A percentile compares a stretch with the other conserved stretches of the same genome.
These are phyloP conservation scores for Sweltsa coloradensis DNA, from an alignment of 1,140 invertebrate genomes.

Conservation along the genomic window DNA sequence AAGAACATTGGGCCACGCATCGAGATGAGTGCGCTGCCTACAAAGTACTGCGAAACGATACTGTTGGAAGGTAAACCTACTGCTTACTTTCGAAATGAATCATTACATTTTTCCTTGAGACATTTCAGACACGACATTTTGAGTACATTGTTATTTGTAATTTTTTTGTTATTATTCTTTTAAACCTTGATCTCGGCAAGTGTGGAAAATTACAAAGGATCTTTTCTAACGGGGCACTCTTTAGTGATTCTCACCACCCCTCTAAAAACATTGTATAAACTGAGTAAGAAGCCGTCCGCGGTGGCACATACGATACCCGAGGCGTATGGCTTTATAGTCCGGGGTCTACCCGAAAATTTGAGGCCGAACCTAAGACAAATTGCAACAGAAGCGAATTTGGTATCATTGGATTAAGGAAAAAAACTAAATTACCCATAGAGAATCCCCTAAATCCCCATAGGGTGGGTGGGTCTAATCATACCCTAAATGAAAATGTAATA, in stretches of 20 bases:
- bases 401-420: too few relatives aligned
- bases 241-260: neutral
- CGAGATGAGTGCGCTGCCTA: conserved; percentile 26
- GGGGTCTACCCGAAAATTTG: too few relatives aligned
- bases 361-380: too few relatives aligned
- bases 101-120: neutral
- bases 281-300: too few relatives aligned
- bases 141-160: neutral
- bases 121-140: neutral
- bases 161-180: neutral
- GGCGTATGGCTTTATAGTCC: too few relatives aligned
- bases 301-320: too few relatives aligned
- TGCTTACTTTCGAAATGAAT: neutral
- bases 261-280: neutral
- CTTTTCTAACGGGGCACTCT: neutral
- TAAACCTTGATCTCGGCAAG: neutral
- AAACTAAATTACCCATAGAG: too few relatives aligned
- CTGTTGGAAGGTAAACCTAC: conserved; percentile 41
- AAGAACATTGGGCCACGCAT: conserved; percentile 23
- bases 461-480: too few relatives aligned
- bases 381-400: too few relatives aligned
- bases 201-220: neutral
- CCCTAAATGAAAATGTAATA: too few relatives aligned
- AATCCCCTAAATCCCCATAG: too few relatives aligned
- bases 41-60: conserved; percentile 36